Base-by-base conservation (phyloP, 2,797 vertebrate species). In the Phalanger gymnotis region DNA sequence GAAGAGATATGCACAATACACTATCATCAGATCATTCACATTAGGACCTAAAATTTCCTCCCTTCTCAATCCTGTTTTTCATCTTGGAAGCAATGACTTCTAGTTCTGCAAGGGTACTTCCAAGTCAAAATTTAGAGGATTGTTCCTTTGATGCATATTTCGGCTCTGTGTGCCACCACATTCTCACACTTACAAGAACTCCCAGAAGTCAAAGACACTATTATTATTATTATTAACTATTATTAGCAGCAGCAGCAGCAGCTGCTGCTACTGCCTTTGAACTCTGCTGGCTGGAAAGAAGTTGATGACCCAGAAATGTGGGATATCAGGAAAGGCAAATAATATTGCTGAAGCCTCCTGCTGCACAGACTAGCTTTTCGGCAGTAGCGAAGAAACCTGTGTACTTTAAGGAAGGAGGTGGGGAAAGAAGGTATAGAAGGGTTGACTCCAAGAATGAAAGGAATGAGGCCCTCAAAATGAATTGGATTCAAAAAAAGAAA, bases 401-500 rank as follows among this genome's bases (percentile, higher is more conserved):
- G 34, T 57, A 2, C 89, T 93, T 95, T 51, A 92, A 92, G 91
- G 34, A 96, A 3, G 56, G 95, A 97, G 90, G 40, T 0, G 7
- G 54, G 92, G 22, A 52, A 27, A 31, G 47, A 34, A 6, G 40
- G 34, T 90, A 47, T 14, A 5, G 12, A 90, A 90, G 28, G 9
- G 31, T 5, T 66, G 61, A 66, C 14, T n/a, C 13, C 4, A 81
- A 81, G 13, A 31, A 47, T 10, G 22, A 47, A 81, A 73, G 16
- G n/a, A 73, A 27, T 25, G 40, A 95, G 53, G 81, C 40, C 94
- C 52, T 25, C 57, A 52, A 25, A 51, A 31, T 19, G 1, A 90
- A 28, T 90, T 91, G 2, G 16, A 92, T 28, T 97, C 56, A 90
- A 10, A 73, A 73, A 92, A 96, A 55, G 66, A 92, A 95, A 97